These are phyloP conservation scores for Ladona fulva DNA, from an alignment of 1,140 invertebrate species.

Conservation along the genomic window DNA sequence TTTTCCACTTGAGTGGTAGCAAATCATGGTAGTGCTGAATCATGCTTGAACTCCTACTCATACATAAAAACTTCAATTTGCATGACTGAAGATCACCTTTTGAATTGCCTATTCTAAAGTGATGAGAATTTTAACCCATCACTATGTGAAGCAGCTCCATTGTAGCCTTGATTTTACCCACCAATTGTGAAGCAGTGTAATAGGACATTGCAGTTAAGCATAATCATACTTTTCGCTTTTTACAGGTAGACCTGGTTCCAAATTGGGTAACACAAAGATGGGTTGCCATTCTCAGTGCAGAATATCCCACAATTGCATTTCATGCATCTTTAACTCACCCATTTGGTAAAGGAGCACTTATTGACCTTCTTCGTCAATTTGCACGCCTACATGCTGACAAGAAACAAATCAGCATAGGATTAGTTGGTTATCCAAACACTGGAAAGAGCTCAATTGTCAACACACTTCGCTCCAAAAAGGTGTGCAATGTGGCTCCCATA, in stretches of 20 bases:
- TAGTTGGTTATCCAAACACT: slow-evolving; percentile 99
- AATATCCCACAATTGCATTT: slow-evolving; percentile 97
- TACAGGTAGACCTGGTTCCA: slow-evolving; percentile 76
- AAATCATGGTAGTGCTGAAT: too few species aligned
- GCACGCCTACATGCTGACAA: slow-evolving; percentile 91
- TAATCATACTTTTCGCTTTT: too few species aligned
- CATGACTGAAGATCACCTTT: too few species aligned
- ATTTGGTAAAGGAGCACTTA: slow-evolving; percentile 94
- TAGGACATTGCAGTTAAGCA: too few species aligned
- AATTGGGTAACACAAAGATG: slow-evolving; percentile 96
- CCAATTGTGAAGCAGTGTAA: too few species aligned
- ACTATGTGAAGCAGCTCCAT: too few species aligned
- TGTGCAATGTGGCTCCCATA: slow-evolving; percentile 97
- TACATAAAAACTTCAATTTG: too few species aligned
- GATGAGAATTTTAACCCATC: too few species aligned
- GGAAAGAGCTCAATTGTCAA: slow-evolving; percentile 99
- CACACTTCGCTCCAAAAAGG: slow-evolving; percentile 86
- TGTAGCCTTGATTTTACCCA: too few species aligned
- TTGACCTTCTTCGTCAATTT: slow-evolving; percentile 93
- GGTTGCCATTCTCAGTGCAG: slow-evolving; percentile 84
- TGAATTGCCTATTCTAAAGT: too few species aligned
- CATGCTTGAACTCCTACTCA: too few species aligned
- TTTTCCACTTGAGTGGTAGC: too few species aligned
- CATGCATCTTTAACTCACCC: slow-evolving; percentile 96
- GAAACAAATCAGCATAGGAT: slow-evolving; percentile 97